phyloP scores from a whole-genome alignment of 2,797 vertebrate genomes.

The Sylvia borin region DNA sequence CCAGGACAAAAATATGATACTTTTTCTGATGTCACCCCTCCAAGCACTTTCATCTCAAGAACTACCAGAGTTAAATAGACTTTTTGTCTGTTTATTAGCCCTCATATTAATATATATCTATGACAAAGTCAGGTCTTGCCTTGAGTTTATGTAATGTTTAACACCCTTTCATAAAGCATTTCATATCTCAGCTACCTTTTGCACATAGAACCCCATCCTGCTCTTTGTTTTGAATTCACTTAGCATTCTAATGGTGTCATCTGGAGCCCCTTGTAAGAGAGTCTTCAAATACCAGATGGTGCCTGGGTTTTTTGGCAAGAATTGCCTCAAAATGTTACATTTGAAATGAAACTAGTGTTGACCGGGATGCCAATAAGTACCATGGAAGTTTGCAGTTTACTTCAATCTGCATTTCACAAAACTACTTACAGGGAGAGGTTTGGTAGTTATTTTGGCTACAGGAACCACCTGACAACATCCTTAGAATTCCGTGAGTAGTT shows the following conservation, averaged over 20 bases:
- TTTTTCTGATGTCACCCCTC: neutral
- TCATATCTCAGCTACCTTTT: neutral
- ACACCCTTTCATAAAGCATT: neutral
- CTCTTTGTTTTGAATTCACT: neutral
- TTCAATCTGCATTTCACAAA: neutral
- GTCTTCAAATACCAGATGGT: neutral
- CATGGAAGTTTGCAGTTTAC: neutral
- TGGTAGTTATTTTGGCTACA: neutral
- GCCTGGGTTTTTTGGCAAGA: neutral
- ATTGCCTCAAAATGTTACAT: neutral
- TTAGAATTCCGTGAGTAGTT: neutral
- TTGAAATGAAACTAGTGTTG: neutral
- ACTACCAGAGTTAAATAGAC: neutral
- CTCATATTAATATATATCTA: neutral
- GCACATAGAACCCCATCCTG: neutral
- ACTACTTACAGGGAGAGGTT: neutral
- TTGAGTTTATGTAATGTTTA: neutral
- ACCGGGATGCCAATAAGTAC: accelerated
- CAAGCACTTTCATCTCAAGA: neutral
- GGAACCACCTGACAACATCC: neutral
- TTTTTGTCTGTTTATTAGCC: neutral
- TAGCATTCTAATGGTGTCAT: neutral
- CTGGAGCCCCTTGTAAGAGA: accelerated
- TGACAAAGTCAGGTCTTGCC: neutral
- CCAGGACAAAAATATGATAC: neutral